Percentiles rank a stretch among this genome's conserved stretches.
phyloP scores from a whole-genome alignment of 2,888 invertebrate genomes.

The Leucozona laternaria region DNA sequence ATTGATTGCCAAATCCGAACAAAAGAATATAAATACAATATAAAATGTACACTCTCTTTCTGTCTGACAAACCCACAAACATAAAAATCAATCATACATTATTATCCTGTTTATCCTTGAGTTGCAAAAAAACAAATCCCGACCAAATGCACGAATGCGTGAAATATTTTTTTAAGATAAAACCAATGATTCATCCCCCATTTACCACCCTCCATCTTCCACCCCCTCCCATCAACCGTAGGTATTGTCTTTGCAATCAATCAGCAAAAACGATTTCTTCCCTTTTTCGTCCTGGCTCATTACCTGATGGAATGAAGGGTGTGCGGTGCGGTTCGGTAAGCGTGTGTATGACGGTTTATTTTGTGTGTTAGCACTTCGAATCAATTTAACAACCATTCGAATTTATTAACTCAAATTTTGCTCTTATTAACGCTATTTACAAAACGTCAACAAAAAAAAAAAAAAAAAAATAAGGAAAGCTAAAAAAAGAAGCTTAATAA shows the following conservation, averaged over 20 bases:
- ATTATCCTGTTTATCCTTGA: conserved; percentile 31
- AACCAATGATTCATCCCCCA: conserved; percentile 34
- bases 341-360: conserved; percentile 16
- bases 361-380: conserved; percentile 47
- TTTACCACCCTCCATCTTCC: not conserved
- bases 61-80: conserved; percentile 29
- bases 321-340: not conserved
- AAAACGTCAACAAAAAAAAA: not conserved
- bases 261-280: conserved; percentile 53
- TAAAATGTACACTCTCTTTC: not conserved
- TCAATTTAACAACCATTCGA: conserved; percentile 59
- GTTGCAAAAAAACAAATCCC: not conserved
- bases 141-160: conserved; percentile 48
- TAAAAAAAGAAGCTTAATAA: not conserved
- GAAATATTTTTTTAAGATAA: conserved; percentile 57
- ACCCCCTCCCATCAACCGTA: too few relatives aligned
- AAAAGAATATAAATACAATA: conserved; percentile 1
- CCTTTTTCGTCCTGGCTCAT: conserved; percentile 37
- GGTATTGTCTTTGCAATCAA: conserved; percentile 71
- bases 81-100: conserved; percentile 37
- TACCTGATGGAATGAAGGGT: conserved; percentile 32
- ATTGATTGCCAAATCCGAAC: conserved; percentile 58
- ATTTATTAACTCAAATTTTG: conserved; percentile 72
- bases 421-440: conserved; percentile 46
- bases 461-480: not conserved